Base-by-base conservation (phyloP, 2,888 invertebrate species). In the Drosophila neoperkinsi region DNA sequence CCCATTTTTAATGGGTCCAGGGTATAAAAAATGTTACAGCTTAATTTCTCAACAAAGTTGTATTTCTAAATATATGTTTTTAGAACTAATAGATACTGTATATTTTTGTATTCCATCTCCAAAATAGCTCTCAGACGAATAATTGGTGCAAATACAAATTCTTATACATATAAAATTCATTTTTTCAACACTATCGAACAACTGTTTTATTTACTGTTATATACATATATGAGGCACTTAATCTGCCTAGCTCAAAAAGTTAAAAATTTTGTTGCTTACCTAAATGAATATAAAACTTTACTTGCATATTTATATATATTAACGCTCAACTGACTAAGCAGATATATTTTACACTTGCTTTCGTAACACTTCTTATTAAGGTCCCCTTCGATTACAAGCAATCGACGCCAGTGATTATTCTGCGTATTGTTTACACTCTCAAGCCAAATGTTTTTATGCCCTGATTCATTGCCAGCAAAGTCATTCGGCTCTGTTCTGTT, bases 381-480 rank as follows among this genome's bases (percentile, higher is more conserved):
- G 3, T 10, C 36, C 64, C 51, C 33, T 28, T 60, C 1, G 9
- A 21, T 5, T 10, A 11, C 36, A 33, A 16, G 30, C 16, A 25
- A 11, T 4, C 41, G 59, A 43, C 77, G 71, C 66, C 71, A 31
- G 57, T 78, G 74, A 13, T n/a, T 25, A 51, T 30, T 69, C 68
- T 66, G 65, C 57, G 28, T 46, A 82, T 57, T 77, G 68, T 82
- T 73, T 82, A 74, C 79, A 81, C 59, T 69, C 67, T 41, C 25
- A n/a, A 69, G 41, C 43, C 49, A 34, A 87, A 66, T 84, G 72
- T 72, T 61, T 69, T 60, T 53, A 59, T 68, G 50, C 63, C 60
- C 77, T 76, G 79, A 81, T 79, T 82, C 74, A 81, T 79, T 76
- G 76, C 51, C 77, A 43, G 38, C 66, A 53, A 72, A 66, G 33